Base-by-base conservation (phyloP, 2,888 invertebrate species). In the Drosophila antonietae region DNA sequence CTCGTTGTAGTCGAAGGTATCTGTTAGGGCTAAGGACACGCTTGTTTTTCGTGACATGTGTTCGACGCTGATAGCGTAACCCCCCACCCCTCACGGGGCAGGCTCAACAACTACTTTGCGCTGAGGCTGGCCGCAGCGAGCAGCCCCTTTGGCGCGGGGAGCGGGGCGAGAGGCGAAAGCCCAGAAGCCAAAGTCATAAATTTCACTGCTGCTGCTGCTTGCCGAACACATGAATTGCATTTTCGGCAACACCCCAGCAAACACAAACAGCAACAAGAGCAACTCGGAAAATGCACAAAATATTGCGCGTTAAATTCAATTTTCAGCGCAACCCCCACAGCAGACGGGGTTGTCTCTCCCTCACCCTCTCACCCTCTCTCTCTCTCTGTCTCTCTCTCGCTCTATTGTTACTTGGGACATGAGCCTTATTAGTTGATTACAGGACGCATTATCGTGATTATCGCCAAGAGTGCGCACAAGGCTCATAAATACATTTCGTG, bases 391-490 rank as follows among this genome's bases (percentile, higher is more conserved):
- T 6, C 31, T 35, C 14, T 52, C 20, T 15, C 52, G 0, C 35
- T 8, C 35, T 15, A 6, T 28, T 4, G 6, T 28, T 28, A 51
- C 74, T 70, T 75, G 75, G 60, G 77, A 81, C 87, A 90, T 88
- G 89, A 88, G 90, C 90, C 92, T 93, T 93, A 93, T 93, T 93
- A 93, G 93, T 93, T 93, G 93, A 93, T 93, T 93, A 93, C 93
- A 93, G 93, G 92, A 93, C 92, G 90, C 92, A 93, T 93, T 93
- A 93, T 93, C 92, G 90, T 93, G 93, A 93, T 93, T 93, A 93
- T 93, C 90, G 91, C 58, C 51, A 14, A 59, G 15, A 46, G 28
- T 65, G 73, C 49, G 33, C 31, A 6, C n/a, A 31, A 68, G 78
- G 70, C 74, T 70, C 85, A 81, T 88, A 81, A 85, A 88, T 87